Conservation (phyloP, 2,113 vertebrate genomes). For the Perognathus longimembris region DNA sequence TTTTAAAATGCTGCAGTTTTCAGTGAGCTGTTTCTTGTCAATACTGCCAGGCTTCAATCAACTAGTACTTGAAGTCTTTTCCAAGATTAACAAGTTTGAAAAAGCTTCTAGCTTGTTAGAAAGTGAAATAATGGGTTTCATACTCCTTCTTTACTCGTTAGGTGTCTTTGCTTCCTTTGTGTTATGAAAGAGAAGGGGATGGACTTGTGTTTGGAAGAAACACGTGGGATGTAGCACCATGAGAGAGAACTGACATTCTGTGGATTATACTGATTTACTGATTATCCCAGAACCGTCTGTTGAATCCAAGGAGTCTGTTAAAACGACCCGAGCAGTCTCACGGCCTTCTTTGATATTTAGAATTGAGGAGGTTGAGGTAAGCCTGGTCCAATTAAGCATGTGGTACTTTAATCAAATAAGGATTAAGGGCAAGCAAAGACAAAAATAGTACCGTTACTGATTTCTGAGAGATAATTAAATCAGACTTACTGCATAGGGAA, state of each 20-base stretch:
- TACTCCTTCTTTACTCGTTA: neutral
- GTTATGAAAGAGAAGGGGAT: neutral
- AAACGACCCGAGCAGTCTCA: neutral
- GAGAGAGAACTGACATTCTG: neutral
- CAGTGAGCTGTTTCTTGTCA: conserved; percentile 36
- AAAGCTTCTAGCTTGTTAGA: conserved; percentile 46
- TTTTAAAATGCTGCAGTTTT: conserved; percentile 60
- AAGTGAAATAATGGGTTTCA: conserved; percentile 36
- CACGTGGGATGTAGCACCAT: neutral
- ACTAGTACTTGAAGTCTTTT: conserved; percentile 63
- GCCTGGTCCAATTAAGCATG: conserved; percentile 68
- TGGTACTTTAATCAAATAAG: conserved; percentile 80
- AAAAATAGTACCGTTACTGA: conserved; percentile 71
- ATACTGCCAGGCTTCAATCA: conserved; percentile 42
- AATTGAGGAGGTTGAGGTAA: conserved; percentile 64
- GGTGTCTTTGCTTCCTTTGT: neutral
- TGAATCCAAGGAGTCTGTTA: conserved; percentile 17
- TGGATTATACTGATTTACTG: neutral
- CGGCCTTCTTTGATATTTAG: conserved; percentile 61
- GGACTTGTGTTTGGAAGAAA: neutral
- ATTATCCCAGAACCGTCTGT: conserved; percentile 1
- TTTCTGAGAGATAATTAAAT: conserved; percentile 77
- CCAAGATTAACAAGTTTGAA: conserved; percentile 51
- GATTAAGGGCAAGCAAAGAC: conserved; percentile 75
- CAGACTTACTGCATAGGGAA: conserved; percentile 60